Percentiles rank a stretch among this genome's conserved stretches.
phyloP scores from a whole-genome alignment of 2,888 invertebrate genomes.

The Heliconius sara region DNA sequence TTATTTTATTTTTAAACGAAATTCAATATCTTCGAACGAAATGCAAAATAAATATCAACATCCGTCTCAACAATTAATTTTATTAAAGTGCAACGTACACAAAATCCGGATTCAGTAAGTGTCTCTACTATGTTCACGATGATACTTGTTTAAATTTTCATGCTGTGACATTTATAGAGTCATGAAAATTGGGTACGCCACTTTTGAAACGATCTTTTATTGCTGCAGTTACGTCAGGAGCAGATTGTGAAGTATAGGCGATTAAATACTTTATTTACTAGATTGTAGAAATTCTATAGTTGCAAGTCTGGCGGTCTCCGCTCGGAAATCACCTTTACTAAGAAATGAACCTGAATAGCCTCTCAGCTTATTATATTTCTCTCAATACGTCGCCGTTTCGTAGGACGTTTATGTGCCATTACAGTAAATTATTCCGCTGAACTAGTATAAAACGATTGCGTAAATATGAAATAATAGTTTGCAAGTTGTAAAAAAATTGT shows the following conservation, averaged over 20 bases:
- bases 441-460: slow-evolving; percentile 48
- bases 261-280: slow-evolving; percentile 70
- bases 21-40: neutral
- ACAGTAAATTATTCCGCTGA: slow-evolving; percentile 59
- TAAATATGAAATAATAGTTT: slow-evolving; percentile 50
- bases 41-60: neutral
- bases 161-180: slow-evolving; percentile 58
- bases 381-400: slow-evolving; percentile 63
- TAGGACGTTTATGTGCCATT: slow-evolving; percentile 62
- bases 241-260: slow-evolving; percentile 75
- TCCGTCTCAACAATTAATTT: slow-evolving; percentile 19
- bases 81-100: slow-evolving; percentile 28
- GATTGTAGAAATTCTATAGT: slow-evolving; percentile 54
- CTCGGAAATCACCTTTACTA: slow-evolving; percentile 62
- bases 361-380: slow-evolving; percentile 68
- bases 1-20: neutral
- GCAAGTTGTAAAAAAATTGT: slow-evolving; percentile 46
- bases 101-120: slow-evolving; percentile 34
- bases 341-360: slow-evolving; percentile 65
- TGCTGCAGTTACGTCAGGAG: slow-evolving; percentile 58
- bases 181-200: slow-evolving; percentile 56
- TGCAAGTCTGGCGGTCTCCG: slow-evolving; percentile 49
- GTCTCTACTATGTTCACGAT: slow-evolving; percentile 52
- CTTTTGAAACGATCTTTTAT: slow-evolving; percentile 59
- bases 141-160: slow-evolving; percentile 63